Base-by-base conservation (phyloP, 2,113 vertebrate species). In the Argyrosomus japonicus region DNA sequence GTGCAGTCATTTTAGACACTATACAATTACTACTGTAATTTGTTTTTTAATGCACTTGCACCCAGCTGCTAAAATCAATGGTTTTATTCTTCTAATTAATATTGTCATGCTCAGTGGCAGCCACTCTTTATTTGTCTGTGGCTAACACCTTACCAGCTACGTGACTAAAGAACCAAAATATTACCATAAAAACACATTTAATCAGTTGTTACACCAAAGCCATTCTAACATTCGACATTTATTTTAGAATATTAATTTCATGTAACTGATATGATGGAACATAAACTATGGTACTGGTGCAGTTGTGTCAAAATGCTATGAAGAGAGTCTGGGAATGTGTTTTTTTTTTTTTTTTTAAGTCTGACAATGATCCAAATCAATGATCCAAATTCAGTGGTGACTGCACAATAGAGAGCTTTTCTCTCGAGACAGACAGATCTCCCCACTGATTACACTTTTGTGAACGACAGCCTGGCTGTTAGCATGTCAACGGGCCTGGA, bases 361-460 rank as follows among this genome's bases (percentile, higher is more conserved):
- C 65, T 84, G 86, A 85, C 79, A 77, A 47, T 50, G 48, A 85
- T 89, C 65, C 53, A 87, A 76, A 88, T 87, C 84, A 65, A 86
- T 65, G 11, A 45, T 36, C 64, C 57, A 87, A 76, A 86, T 87
- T 85, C 65, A 86, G 69, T 75, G 75, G 63, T 62, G 40, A 78
- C 68, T 75, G 60, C 69, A 76, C 79, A 77, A 78, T 73, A 21
- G 72, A 73, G 83, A 91, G 61, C 57, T 80, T 79, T 76, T 64
- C 77, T 80, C 75, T 69, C 25, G 21, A 50, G 74, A 84, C 82
- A 77, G 75, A 65, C 72, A 62, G 68, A n/a, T 81, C 82, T 87
- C 87, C 78, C 73, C 79, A 48, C 71, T 80, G 83, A 91, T 86
- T 75, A 45, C 29, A 29, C 57, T 65, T 75, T 45, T 84, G 40